Evolutionary conservation across 1,140 invertebrate species (phyloP).

Genomic region (Aphis craccivora): DNA sequence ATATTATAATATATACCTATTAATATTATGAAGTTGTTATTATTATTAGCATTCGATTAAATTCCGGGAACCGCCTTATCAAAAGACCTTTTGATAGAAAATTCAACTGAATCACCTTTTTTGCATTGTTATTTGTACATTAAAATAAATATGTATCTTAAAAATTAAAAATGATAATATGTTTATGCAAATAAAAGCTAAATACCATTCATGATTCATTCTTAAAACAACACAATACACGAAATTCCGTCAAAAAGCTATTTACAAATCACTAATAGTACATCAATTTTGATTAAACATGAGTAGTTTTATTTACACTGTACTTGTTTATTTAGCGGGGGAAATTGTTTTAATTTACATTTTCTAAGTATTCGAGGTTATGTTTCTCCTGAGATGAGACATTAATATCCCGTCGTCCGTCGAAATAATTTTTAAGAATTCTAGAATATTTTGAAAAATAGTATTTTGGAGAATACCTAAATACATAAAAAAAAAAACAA

Average conservation of each 20-base stretch:
- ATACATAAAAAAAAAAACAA: not conserved
- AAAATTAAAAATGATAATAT: not conserved
- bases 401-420: too few species aligned
- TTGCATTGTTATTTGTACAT: not conserved
- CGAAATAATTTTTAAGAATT: too few species aligned
- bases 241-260: not conserved
- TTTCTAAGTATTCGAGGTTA: not conserved
- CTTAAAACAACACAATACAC: not conserved
- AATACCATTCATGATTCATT: constrained; percentile 8
- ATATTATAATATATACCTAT: not conserved
- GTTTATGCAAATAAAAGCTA: not conserved
- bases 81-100: not conserved
- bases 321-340: not conserved
- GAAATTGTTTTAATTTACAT: not conserved
- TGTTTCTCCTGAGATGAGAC: not conserved
- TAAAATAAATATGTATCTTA: not conserved
- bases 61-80: not conserved
- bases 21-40: not conserved
- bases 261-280: not conserved
- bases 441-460: too few species aligned
- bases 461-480: too few species aligned
- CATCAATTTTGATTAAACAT: not conserved
- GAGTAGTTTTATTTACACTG: not conserved
- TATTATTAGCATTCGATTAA: not conserved
- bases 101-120: not conserved